These are phyloP conservation scores for Taenaris catops DNA, from an alignment of 2,888 invertebrate genomes.

Conservation along the genomic window DNA sequence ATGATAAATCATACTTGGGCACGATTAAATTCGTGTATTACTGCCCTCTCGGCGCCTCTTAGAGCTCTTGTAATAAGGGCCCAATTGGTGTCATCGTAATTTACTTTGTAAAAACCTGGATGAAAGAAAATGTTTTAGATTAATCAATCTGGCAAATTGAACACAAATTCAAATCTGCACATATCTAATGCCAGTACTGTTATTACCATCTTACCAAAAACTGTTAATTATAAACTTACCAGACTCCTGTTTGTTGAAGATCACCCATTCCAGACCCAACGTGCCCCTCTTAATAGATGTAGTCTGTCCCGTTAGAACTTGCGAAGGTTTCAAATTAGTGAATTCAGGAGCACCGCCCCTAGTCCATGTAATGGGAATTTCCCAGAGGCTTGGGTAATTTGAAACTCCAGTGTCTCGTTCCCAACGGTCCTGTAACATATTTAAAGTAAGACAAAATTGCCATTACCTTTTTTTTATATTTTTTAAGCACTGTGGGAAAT, in stretches of 20 bases:
- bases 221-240: constrained; percentile 65
- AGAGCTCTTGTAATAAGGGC: constrained; percentile 70
- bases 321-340: constrained; percentile 50
- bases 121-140: constrained; percentile 5
- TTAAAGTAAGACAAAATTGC: no score
- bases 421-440: constrained; percentile 45
- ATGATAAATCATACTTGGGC: constrained; percentile 78
- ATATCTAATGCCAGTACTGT: no score
- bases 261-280: constrained; percentile 73
- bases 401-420: constrained; percentile 45
- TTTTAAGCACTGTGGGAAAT: no score
- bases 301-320: constrained; percentile 37
- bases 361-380: constrained; percentile 69
- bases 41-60: constrained; percentile 45
- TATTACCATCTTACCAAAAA: no score
- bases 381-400: constrained; percentile 38
- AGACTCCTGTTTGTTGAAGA: constrained; percentile 81
- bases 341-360: constrained; percentile 55
- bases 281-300: constrained; percentile 42
- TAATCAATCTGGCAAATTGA: no score
- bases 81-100: constrained; percentile 81
- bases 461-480: no score
- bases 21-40: constrained; percentile 82
- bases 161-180: no score
- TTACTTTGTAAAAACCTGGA: constrained; percentile 81